Evolutionary conservation across 1,140 invertebrate species (phyloP).

Genomic region (Bombus pascuorum): DNA sequence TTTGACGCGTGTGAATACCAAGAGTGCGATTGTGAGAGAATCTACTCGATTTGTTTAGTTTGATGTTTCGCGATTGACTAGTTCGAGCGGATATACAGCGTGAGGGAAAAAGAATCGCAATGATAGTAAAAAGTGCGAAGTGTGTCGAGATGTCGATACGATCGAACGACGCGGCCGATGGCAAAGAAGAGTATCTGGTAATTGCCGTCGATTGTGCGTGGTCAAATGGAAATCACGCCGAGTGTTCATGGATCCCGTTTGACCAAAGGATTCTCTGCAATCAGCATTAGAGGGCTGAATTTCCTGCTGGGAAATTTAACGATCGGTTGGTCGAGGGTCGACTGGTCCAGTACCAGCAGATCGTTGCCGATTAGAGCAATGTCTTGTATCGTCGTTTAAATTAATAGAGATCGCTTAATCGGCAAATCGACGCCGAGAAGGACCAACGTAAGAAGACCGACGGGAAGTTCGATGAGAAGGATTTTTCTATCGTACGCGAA

Average conservation of each 20-base stretch:
- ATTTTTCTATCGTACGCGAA: not conserved
- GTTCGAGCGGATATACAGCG: not conserved
- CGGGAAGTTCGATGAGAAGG: not conserved
- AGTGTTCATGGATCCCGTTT: slow-evolving; percentile 25
- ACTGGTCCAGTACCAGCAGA: not conserved
- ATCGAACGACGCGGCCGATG: not conserved
- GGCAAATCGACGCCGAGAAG: not conserved
- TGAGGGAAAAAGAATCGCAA: not conserved
- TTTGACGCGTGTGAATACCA: slow-evolving; percentile 15
- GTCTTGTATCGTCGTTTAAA: slow-evolving; percentile 5
- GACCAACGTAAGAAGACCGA: not conserved
- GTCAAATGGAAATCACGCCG: slow-evolving; percentile 35
- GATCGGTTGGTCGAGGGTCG: slow-evolving; percentile 18
- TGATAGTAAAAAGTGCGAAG: not conserved
- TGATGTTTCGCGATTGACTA: not conserved
- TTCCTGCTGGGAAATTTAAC: slow-evolving; percentile 41
- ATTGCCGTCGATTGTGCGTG: slow-evolving; percentile 10
- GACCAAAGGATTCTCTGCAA: not conserved
- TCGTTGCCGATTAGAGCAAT: slow-evolving; percentile 15
- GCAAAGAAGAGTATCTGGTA: not conserved
- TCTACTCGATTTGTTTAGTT: not conserved
- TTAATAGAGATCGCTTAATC: not conserved
- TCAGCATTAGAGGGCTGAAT: slow-evolving; percentile 17
- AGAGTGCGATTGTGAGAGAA: not conserved
- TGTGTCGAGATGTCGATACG: not conserved